Conservation (phyloP, 2,888 invertebrate genomes). For the Eretmocerus hayati region DNA sequence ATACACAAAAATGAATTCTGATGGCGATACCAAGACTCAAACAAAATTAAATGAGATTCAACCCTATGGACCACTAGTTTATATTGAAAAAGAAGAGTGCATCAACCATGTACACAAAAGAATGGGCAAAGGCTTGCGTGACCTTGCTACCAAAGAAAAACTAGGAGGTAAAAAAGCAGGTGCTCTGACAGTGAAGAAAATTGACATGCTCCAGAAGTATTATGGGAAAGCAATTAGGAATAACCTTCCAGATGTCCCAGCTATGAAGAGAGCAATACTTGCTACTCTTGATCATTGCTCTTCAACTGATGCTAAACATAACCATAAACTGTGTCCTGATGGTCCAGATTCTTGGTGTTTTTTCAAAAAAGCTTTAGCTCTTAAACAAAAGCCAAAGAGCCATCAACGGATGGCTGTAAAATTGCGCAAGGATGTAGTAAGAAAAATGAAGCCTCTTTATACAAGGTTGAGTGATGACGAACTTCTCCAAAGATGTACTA, state of each 20-base stretch:
- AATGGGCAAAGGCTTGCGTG: too few relatives aligned
- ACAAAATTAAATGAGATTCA: too few relatives aligned
- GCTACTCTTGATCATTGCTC: background rate
- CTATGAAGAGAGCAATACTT: background rate
- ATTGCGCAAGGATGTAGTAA: background rate
- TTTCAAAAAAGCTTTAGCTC: background rate
- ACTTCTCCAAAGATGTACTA: background rate
- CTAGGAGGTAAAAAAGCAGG: background rate
- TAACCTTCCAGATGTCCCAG: background rate
- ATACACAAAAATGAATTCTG: too few relatives aligned
- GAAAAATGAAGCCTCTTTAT: background rate
- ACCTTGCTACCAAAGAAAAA: too few relatives aligned
- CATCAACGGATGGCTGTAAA: background rate
- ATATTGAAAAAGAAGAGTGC: too few relatives aligned
- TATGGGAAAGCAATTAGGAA: background rate
- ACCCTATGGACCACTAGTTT: too few relatives aligned
- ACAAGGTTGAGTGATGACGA: background rate
- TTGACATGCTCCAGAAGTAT: background rate
- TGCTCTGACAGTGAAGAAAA: background rate
- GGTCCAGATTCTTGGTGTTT: background rate
- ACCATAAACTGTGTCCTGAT: conserved; percentile 1
- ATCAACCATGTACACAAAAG: too few relatives aligned
- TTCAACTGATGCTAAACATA: background rate
- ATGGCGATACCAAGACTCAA: too few relatives aligned
- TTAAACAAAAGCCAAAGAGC: background rate